Evolutionary conservation across 1,140 invertebrate species (phyloP).

Genomic region (Himalopsyche phryganea): DNA sequence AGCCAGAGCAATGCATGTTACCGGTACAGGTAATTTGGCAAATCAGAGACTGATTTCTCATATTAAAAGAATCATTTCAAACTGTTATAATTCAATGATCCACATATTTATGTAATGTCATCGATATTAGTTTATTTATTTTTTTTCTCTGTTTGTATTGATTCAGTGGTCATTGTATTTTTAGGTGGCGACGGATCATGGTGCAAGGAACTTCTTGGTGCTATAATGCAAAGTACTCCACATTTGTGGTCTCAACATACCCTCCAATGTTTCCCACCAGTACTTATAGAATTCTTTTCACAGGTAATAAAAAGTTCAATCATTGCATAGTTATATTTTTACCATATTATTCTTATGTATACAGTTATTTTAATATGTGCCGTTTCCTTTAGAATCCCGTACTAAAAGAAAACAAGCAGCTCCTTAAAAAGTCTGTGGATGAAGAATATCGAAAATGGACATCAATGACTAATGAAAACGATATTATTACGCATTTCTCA

Average conservation of each 20-base stretch:
- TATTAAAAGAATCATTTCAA: too few species aligned
- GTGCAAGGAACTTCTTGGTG: slow-evolving; percentile 86
- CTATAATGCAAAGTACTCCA: slow-evolving; percentile 91
- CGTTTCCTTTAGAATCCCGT: slow-evolving; percentile 72
- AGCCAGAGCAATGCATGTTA: slow-evolving; percentile 91
- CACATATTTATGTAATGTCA: too few species aligned
- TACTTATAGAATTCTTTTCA: slow-evolving; percentile 77
- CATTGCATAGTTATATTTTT: background rate
- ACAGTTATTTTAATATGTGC: too few species aligned
- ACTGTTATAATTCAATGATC: too few species aligned
- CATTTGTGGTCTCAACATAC: slow-evolving; percentile 93
- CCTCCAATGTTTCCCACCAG: slow-evolving; percentile 84
- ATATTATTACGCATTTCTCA: slow-evolving; percentile 93
- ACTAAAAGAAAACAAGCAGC: slow-evolving; percentile 85
- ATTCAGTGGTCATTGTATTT: too few species aligned
- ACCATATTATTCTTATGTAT: too few species aligned
- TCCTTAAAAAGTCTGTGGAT: slow-evolving; percentile 87
- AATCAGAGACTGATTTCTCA: too few species aligned
- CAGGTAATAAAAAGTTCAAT: slow-evolving; percentile 38
- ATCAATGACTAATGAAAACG: slow-evolving; percentile 94
- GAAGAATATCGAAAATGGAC: slow-evolving; percentile 95
- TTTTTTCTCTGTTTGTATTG: too few species aligned
- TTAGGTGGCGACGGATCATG: slow-evolving; percentile 69
- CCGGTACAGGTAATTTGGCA: slow-evolving; percentile 63
- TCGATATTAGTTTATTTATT: too few species aligned